These are phyloP conservation scores for Drosophila parvula DNA, from an alignment of 1,140 invertebrate species.

Conservation along the genomic window DNA sequence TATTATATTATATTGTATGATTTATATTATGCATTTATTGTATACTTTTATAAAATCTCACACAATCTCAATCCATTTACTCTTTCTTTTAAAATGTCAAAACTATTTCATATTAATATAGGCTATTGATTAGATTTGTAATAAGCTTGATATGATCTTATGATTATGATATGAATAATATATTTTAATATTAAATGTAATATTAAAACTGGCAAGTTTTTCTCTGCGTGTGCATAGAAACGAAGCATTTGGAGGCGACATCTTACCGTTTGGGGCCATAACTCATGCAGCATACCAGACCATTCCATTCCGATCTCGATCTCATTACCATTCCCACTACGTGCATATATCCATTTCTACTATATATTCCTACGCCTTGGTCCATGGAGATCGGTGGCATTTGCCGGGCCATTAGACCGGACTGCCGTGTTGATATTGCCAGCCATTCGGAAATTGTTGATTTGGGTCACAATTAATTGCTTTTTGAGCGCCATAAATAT, in stretches of 20 bases:
- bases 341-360: slow-evolving; percentile 28
- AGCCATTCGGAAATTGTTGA: slow-evolving; percentile 66
- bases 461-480: slow-evolving; percentile 82
- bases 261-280: slow-evolving; percentile 54
- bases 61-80: too few relatives aligned
- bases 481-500: slow-evolving; percentile 73
- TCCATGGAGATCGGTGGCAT: slow-evolving; percentile 59
- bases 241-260: slow-evolving; percentile 69
- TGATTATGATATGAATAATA: too few relatives aligned
- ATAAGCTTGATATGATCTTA: too few relatives aligned
- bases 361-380: slow-evolving; percentile 42
- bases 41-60: too few relatives aligned
- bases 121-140: too few relatives aligned
- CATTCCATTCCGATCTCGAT: slow-evolving; percentile 35
- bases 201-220: not conserved
- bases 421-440: slow-evolving; percentile 47
- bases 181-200: slow-evolving; percentile 8
- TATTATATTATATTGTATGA: too few relatives aligned
- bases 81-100: too few relatives aligned
- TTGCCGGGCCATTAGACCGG: slow-evolving; percentile 67
- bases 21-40: too few relatives aligned
- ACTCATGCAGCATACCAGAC: slow-evolving; percentile 52
- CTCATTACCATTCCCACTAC: slow-evolving; percentile 41
- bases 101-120: too few relatives aligned
- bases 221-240: slow-evolving; percentile 57